phyloP scores from a whole-genome alignment of 2,888 invertebrate genomes.

The Drosophila kuntzei region DNA sequence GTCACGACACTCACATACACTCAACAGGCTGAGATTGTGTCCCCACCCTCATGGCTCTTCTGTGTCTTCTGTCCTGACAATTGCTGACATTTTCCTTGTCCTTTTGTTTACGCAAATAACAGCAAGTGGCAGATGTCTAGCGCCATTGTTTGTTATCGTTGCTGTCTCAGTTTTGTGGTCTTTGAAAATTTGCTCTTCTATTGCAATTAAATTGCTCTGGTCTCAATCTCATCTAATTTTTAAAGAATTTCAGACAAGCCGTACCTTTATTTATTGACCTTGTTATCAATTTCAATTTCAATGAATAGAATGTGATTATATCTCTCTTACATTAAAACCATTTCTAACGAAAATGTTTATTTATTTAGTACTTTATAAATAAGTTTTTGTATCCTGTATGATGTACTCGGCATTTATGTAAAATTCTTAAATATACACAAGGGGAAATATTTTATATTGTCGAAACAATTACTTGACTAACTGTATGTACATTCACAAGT shows the following conservation, averaged over 20 bases:
- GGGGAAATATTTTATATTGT: too few relatives aligned
- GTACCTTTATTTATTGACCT: not conserved
- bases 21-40: conserved; percentile 35
- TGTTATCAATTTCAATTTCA: not conserved
- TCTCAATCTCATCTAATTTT: conserved; percentile 3
- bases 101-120: conserved; percentile 62
- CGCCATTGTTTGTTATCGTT: conserved; percentile 30
- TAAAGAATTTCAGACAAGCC: not conserved
- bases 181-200: conserved; percentile 41
- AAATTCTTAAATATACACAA: too few relatives aligned
- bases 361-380: too few relatives aligned
- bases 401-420: too few relatives aligned
- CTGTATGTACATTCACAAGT: too few relatives aligned
- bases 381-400: not conserved
- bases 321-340: not conserved
- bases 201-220: conserved; percentile 52
- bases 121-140: conserved; percentile 60
- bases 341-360: not conserved
- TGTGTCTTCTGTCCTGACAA: conserved; percentile 28
- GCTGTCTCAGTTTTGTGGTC: conserved; percentile 50
- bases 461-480: too few relatives aligned
- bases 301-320: not conserved
- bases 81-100: conserved; percentile 57
- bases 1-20: conserved; percentile 34
- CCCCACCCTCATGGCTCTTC: not conserved